Base-by-base conservation (phyloP, 2,797 vertebrate genomes). In the Galaxias olidus region DNA sequence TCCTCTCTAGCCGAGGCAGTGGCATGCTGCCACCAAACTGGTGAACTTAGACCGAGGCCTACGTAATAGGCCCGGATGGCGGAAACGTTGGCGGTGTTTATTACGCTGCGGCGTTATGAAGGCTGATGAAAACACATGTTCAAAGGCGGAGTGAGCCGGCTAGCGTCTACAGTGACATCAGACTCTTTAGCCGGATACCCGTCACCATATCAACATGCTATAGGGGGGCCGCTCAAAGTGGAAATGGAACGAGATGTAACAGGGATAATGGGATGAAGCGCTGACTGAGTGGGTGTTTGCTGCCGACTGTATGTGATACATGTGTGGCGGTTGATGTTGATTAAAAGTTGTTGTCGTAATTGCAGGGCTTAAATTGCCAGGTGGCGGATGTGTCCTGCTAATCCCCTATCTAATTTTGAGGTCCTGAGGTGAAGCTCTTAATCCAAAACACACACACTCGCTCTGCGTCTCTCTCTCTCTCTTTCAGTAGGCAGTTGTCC, bases 271-370 rank as follows among this genome's bases (percentile, higher is more conserved):
- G 15, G 61, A 63, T n/a, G 45, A 60, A 56, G 49, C 60, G 71
- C 82, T 65, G 60, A 73, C 58, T 47, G 61, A 72, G 64, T 59
- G 60, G 42, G 65, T 49, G 72, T 14, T 17, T 17, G 66, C 71
- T 77, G 83, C 66, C 78, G 68, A 84, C 81, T 84, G 75, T 85
- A 84, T 80, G 74, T 72, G 77, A 79, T 77, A 82, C 81, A 81
- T 80, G 79, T 82, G 81, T 79, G 70, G 75, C 68, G 85, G 84
- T 86, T 86, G 44, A 47, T 60, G 85, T 86, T 88, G 88, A 89
- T 89, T 89, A 88, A 87, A 87, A 86, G 87, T 89, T 88, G 86
- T 87, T 89, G 82, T 87, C 82, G 83, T 89, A 89, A 89, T 88
- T 87, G 84, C 73, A 64, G 75, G 73, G 86, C 82, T 90, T 89